Evolutionary conservation across 2,797 vertebrate species (phyloP).

Genomic region (Neomorphus geoffroyi): DNA sequence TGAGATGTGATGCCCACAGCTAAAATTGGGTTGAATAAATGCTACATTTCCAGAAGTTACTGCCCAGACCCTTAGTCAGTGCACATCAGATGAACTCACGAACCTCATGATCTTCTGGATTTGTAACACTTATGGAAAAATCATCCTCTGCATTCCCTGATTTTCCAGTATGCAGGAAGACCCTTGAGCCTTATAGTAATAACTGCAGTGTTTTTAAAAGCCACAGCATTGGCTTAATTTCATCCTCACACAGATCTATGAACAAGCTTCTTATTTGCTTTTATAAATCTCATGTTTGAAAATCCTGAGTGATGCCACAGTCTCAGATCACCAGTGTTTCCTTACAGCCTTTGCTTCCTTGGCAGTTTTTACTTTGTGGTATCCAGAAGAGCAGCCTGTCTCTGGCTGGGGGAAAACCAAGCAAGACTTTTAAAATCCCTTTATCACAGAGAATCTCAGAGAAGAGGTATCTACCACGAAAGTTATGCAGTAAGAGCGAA

Average conservation of each 20-base stretch:
- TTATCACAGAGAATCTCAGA: not conserved
- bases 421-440: not conserved
- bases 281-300: not conserved
- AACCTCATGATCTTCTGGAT: not conserved
- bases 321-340: not conserved
- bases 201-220: not conserved
- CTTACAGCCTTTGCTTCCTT: not conserved
- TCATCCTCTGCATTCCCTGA: not conserved
- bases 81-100: not conserved
- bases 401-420: not conserved
- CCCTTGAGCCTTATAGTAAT: not conserved
- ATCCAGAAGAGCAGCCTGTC: not conserved
- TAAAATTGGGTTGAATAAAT: not conserved
- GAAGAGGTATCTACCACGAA: not conserved
- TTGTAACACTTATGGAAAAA: not conserved
- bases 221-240: not conserved
- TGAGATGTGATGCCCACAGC: slow-evolving; percentile 17
- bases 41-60: not conserved
- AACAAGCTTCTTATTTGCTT: not conserved
- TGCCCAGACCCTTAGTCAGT: slow-evolving; percentile 10
- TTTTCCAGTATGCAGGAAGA: not conserved
- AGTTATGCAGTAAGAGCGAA: not conserved
- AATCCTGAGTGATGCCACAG: not conserved
- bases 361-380: not conserved
- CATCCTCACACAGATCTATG: not conserved